Base-by-base conservation (phyloP, 2,888 invertebrate species). In the Pterostichus niger region DNA sequence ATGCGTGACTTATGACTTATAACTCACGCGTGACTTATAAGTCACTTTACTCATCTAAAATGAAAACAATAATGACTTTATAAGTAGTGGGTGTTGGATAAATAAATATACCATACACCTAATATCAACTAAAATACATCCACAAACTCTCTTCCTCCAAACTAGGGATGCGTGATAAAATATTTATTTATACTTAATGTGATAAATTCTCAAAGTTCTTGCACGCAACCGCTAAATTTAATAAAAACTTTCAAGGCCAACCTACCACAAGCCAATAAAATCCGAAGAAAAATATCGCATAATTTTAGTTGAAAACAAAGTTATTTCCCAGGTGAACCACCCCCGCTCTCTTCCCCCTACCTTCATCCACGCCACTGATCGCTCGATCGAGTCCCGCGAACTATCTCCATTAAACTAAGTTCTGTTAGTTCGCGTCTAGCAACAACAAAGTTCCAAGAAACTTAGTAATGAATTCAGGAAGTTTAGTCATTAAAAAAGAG, bases 401-500 rank as follows among this genome's bases (percentile, higher is more conserved):
- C 86, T 86, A 86, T 86, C 85, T 86, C 85, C 85, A 86, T 86
- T 86, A 85, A 86, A 85, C 84, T 82, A 86, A 85, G 85, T 86
- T 81, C 13, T 15, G 56, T 31, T 73, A 73, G 80, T 80, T 77
- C 11, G 80, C 15, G 44, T 24, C n/a, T 33, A n/a, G 68, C 33
- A 80, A 71, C 54, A 68, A 82, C 81, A 84, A 85, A 86, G 84
- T 85, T 85, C 84, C 79, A 77, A 44, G 84, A 81, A 79, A 84
- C 77, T 75, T 80, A n/a, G 82, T 85, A 86, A 86, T 86, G 85
- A 86, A 85, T 86, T 85, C 85, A 84, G 84, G 84, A 85, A 86
- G 85, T 85, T 85, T 84, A 64, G 64, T 81, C 83, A 81, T 82
- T 82, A 82, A 82, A 82, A 82, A 82, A 44, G 40, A 64, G 49